Percentiles rank a stretch among this genome's conserved stretches.
phyloP scores from a whole-genome alignment of 2,113 vertebrate genomes.

The Sylvia atricapilla region DNA sequence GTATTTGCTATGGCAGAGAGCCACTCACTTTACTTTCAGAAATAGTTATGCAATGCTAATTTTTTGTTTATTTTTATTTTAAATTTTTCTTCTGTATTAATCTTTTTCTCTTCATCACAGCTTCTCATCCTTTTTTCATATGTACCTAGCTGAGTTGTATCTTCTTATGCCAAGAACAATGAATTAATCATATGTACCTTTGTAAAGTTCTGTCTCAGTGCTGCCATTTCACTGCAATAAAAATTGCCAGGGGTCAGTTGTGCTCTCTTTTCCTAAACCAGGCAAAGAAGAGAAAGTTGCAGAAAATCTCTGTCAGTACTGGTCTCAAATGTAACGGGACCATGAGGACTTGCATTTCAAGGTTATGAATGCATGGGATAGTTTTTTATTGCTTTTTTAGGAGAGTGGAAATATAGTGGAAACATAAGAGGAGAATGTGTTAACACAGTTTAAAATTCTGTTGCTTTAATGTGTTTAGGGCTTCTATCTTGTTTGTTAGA shows the following conservation, averaged over 20 bases:
- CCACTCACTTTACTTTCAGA: background rate
- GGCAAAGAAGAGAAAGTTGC: background rate
- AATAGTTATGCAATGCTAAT: background rate
- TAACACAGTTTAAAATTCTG: background rate
- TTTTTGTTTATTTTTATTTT: background rate
- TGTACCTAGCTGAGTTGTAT: background rate
- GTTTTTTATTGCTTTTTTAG: background rate
- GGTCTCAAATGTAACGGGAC: background rate
- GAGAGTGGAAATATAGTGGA: background rate
- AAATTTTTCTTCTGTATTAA: background rate
- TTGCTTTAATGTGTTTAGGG: background rate
- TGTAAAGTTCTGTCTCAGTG: background rate
- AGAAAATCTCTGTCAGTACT: background rate
- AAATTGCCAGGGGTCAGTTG: background rate
- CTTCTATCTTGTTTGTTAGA: background rate
- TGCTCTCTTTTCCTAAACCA: background rate
- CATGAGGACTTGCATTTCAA: background rate
- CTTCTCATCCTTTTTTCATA: background rate
- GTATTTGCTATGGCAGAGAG: fast-evolving
- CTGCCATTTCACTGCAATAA: background rate
- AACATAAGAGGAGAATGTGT: background rate
- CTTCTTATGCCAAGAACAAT: background rate
- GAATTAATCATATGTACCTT: background rate
- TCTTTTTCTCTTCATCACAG: background rate
- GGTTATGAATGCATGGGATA: background rate